A percentile compares a stretch with the other conserved stretches of the same genome.
These are phyloP conservation scores for Sceloporus undulatus DNA, from an alignment of 2,113 vertebrate genomes.

Conservation along the genomic window DNA sequence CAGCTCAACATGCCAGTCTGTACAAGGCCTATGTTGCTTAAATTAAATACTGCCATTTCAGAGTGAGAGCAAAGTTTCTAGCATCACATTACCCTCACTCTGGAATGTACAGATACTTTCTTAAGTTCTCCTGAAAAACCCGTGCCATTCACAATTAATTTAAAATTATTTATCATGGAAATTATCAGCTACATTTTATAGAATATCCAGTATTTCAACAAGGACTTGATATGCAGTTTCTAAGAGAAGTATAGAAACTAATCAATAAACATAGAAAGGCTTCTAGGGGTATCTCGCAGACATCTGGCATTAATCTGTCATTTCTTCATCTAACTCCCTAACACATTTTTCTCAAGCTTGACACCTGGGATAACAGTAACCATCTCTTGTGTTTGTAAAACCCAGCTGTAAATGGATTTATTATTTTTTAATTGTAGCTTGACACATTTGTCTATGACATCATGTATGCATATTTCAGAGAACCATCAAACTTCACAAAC, in stretches of 20 bases:
- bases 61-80: neutral
- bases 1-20: no score
- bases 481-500: conserved; percentile 15
- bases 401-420: conserved; percentile 58
- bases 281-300: conserved; percentile 43
- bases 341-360: conserved; percentile 57
- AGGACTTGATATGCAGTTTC: conserved; percentile 52
- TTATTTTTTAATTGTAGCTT: conserved; percentile 56
- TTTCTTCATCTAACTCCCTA: conserved; percentile 61
- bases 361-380: conserved; percentile 63
- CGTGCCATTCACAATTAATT: neutral
- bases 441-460: conserved; percentile 42
- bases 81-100: neutral
- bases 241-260: conserved; percentile 38
- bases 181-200: conserved; percentile 19
- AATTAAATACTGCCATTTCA: neutral
- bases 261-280: conserved; percentile 54
- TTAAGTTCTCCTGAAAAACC: neutral
- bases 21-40: neutral
- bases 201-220: conserved; percentile 38
- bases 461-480: conserved; percentile 30
- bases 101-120: neutral
- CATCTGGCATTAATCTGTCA: conserved; percentile 70
- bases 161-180: conserved; percentile 33
- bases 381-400: conserved; percentile 64